phyloP scores from a whole-genome alignment of 2,888 invertebrate species.

The Sminthurides aquaticus region DNA sequence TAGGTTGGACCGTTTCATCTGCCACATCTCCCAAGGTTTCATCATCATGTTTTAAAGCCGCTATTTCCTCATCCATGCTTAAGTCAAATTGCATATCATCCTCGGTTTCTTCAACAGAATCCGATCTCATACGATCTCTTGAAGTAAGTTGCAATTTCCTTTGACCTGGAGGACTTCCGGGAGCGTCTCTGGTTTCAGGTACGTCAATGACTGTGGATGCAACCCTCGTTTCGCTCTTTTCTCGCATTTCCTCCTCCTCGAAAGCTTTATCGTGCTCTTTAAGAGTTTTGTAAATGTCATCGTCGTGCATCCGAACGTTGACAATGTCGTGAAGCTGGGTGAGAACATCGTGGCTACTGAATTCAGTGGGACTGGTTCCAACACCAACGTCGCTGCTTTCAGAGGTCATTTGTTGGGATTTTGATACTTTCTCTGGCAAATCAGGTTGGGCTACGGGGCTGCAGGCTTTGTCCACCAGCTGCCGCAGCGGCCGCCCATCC shows the following conservation, averaged over 20 bases:
- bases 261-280: slow-evolving; percentile 26
- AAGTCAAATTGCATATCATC: slow-evolving; percentile 42
- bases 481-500: background rate
- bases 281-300: slow-evolving; percentile 39
- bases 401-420: slow-evolving; percentile 34
- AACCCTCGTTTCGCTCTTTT: slow-evolving; percentile 20
- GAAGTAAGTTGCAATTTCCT: background rate
- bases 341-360: slow-evolving; percentile 33
- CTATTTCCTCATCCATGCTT: slow-evolving; percentile 39
- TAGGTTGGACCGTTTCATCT: background rate
- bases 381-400: slow-evolving; percentile 35
- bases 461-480: slow-evolving; percentile 36
- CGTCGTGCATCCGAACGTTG: slow-evolving; percentile 34
- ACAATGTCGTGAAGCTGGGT: slow-evolving; percentile 39
- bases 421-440: slow-evolving; percentile 28
- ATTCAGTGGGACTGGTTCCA: slow-evolving; percentile 38
- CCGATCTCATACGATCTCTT: slow-evolving; percentile 18
- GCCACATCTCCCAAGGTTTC: slow-evolving; percentile 11
- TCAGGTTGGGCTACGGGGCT: slow-evolving; percentile 31
- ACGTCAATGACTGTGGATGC: slow-evolving; percentile 32
- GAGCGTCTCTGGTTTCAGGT: slow-evolving; percentile 17
- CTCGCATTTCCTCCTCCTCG: slow-evolving; percentile 7
- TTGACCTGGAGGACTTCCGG: background rate
- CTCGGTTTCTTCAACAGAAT: slow-evolving; percentile 26
- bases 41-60: background rate